A percentile compares a stretch with the other conserved stretches of the same genome.
These are phyloP conservation scores for Falco columbarius DNA, from an alignment of 2,797 vertebrate species.

Conservation along the genomic window DNA sequence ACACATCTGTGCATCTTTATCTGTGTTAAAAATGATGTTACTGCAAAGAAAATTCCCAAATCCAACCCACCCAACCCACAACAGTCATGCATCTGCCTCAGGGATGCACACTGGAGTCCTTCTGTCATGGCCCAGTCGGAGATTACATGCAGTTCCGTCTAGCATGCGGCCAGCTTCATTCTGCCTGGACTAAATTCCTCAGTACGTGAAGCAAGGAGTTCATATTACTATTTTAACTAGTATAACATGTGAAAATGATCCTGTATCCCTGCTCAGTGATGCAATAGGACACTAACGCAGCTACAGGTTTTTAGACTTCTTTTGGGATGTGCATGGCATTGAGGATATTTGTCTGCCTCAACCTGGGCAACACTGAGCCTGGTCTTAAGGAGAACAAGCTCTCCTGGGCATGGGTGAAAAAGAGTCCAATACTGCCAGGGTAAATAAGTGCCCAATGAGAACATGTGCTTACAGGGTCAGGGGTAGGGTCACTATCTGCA, in stretches of 20 bases:
- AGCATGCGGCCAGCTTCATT: neutral
- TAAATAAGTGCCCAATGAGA: neutral
- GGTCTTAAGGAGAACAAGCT: neutral
- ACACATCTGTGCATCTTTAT: neutral
- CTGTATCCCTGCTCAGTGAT: neutral
- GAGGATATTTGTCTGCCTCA: neutral
- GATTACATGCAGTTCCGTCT: neutral
- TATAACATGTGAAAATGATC: neutral
- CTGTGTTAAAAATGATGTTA: neutral
- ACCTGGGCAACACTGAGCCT: neutral
- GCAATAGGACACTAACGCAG: neutral
- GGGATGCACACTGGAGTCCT: neutral
- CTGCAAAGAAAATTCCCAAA: neutral
- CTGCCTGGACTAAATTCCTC: neutral
- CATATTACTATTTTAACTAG: neutral
- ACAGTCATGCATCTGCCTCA: neutral
- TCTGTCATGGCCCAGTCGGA: neutral
- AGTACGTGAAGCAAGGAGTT: neutral
- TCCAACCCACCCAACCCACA: neutral
- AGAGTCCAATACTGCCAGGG: neutral
- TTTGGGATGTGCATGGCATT: neutral
- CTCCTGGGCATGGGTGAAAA: neutral
- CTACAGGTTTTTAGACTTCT: neutral
- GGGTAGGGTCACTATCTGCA: neutral
- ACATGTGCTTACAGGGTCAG: rapidly evolving